phyloP scores from a whole-genome alignment of 2,113 vertebrate species.

The Malurus cyaneus region DNA sequence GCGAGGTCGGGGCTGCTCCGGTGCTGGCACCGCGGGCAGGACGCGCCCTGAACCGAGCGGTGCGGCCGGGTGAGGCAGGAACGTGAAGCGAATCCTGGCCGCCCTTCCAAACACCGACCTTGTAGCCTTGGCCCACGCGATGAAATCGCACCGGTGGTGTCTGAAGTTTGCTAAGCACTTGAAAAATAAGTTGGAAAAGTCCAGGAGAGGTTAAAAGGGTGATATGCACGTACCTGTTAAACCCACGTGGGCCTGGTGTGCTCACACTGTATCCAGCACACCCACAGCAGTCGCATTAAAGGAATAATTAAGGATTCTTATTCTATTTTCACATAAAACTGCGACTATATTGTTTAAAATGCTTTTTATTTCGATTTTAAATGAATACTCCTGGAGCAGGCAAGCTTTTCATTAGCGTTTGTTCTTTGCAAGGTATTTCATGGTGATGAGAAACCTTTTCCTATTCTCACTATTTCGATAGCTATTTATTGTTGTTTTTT shows the following conservation, averaged over 20 bases:
- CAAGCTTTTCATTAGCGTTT: background rate
- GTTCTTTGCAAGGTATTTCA: background rate
- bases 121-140: no score
- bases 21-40: background rate
- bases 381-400: background rate
- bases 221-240: no score
- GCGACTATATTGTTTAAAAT: background rate
- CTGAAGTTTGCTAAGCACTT: background rate
- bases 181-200: background rate
- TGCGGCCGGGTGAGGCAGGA: background rate
- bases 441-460: background rate
- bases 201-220: background rate
- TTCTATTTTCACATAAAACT: accelerated
- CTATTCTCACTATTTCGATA: background rate
- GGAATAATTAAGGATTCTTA: background rate
- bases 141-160: background rate
- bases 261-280: background rate
- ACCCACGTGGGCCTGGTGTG: background rate
- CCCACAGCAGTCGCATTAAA: background rate
- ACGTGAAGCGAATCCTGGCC: background rate
- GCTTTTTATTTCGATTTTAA: background rate
- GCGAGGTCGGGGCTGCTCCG: background rate
- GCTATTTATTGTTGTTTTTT: background rate
- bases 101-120: no score
- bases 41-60: background rate